Base-by-base conservation (phyloP, 1,140 invertebrate species). In the Antheraea pernyi region DNA sequence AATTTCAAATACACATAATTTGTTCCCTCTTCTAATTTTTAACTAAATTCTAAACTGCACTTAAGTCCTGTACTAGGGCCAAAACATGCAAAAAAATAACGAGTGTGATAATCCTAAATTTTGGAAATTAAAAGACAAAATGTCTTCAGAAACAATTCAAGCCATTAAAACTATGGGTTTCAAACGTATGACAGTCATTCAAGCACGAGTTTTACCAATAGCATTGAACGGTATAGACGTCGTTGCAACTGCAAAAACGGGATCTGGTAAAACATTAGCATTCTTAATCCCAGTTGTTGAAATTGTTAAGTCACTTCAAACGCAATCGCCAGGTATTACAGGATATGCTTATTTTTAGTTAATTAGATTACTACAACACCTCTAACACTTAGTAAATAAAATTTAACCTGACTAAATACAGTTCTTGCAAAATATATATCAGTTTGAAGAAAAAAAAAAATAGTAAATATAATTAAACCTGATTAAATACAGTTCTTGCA, bases 171-270 rank as follows among this genome's bases (percentile, higher is more conserved):
- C 59, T 9, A 80, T 91, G 79, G 87, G 85, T 16, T 99, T 95
- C 82, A 86, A 91, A n/a, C 92, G 93, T 60, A 96, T 97, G 79
- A 99, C 98, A 11, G 96, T 98, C 79, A 98, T 99, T 86, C 98
- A 99, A 86, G 94, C 93, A 72, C 95, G 97, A 90, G 95, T 96
- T 61, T 94, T 99, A 64, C 94, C 94, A 6, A 92, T 95, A 60
- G 95, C 96, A 61, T 89, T 99, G 37, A 92, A 95, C 80, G 97
- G 97, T n/a, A 89, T 94, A 74, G 98, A 99, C 93, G 95, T 99
- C 78, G 93, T 99, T n/a, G 98, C 97, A 59, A 97, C 97, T 65
- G 98, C 98, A 9, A 98, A 98, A 93, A 99, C 98, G 70, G 98
- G 98, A 16, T 99, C 68, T 53, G 88, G 90, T 19, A 92, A 92